These are phyloP conservation scores for Apteryx mantelli DNA, from an alignment of 2,113 vertebrate genomes.

Conservation along the genomic window DNA sequence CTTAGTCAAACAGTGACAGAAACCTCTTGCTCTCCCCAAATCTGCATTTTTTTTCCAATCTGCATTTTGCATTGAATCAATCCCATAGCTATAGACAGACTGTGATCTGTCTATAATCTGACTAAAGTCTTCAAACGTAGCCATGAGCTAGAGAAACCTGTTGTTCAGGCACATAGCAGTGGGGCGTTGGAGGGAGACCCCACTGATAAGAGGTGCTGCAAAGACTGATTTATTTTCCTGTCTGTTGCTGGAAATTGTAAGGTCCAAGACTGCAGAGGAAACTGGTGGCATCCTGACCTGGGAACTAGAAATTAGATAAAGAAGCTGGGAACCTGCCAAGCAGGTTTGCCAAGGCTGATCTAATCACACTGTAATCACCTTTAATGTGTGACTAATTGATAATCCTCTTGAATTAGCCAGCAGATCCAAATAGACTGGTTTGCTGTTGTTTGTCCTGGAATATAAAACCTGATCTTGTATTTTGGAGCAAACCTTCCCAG, in stretches of 20 bases:
- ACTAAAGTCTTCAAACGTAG: neutral
- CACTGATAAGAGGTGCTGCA: neutral
- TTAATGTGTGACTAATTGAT: neutral
- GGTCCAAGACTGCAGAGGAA: neutral
- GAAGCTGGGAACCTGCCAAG: neutral
- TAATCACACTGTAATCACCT: neutral
- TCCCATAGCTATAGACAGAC: neutral
- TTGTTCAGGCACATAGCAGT: accelerated
- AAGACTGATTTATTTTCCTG: neutral
- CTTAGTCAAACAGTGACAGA: neutral
- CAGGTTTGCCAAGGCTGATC: neutral
- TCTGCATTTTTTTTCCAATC: neutral
- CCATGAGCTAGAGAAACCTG: neutral
- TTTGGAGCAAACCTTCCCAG: neutral
- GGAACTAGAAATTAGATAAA: neutral
- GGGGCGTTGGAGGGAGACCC: neutral
- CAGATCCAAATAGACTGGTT: neutral
- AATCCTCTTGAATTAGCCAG: neutral
- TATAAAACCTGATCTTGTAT: neutral
- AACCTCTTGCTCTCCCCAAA: neutral
- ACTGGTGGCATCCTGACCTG: neutral
- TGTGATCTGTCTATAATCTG: neutral
- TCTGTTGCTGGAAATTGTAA: neutral
- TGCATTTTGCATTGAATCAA: too few relatives aligned
- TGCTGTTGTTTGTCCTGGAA: neutral